Percentiles rank a stretch among this genome's conserved stretches.
Conservation (phyloP, 1,140 invertebrate species). For the Hormaphis cornu region DNA sequence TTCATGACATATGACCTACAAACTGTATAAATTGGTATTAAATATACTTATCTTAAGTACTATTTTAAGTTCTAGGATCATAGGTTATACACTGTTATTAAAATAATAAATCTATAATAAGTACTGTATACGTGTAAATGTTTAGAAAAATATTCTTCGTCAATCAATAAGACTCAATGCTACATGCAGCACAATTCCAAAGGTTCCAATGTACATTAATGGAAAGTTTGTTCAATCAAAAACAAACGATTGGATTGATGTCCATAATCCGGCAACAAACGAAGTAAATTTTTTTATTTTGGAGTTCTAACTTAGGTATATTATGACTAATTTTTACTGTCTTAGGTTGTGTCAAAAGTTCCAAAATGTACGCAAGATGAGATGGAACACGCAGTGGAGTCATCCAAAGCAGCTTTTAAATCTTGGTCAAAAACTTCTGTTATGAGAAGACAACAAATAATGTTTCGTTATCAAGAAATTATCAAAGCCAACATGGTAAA, state of each 20-base stretch:
- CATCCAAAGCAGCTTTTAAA: slow-evolving; percentile 72
- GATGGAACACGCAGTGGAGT: slow-evolving; percentile 82
- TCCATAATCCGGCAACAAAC: slow-evolving; percentile 89
- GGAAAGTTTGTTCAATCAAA: slow-evolving; percentile 92
- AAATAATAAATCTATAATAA: neutral
- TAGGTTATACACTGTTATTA: neutral
- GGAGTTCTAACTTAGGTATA: slow-evolving; percentile 37
- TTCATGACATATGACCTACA: no score
- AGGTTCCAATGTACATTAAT: slow-evolving; percentile 70
- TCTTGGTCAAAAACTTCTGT: slow-evolving; percentile 89
- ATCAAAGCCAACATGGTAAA: slow-evolving; percentile 64
- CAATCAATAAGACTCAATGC: neutral
- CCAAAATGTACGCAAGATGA: slow-evolving; percentile 84
- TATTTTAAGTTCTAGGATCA: no score
- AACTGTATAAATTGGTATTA: neutral
- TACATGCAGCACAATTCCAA: neutral
- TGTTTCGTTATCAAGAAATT: slow-evolving; percentile 82
- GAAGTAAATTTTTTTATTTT: slow-evolving; percentile 52
- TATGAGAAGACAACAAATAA: slow-evolving; percentile 85
- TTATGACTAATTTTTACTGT: slow-evolving; percentile 9
- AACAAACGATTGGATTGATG: slow-evolving; percentile 82
- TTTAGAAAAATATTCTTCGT: slow-evolving; percentile 21
- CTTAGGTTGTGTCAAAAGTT: slow-evolving; percentile 63
- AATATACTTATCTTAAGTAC: neutral
- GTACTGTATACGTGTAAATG: neutral